phyloP scores from a whole-genome alignment of 2,888 invertebrate species.

The Punctoribates punctum region DNA sequence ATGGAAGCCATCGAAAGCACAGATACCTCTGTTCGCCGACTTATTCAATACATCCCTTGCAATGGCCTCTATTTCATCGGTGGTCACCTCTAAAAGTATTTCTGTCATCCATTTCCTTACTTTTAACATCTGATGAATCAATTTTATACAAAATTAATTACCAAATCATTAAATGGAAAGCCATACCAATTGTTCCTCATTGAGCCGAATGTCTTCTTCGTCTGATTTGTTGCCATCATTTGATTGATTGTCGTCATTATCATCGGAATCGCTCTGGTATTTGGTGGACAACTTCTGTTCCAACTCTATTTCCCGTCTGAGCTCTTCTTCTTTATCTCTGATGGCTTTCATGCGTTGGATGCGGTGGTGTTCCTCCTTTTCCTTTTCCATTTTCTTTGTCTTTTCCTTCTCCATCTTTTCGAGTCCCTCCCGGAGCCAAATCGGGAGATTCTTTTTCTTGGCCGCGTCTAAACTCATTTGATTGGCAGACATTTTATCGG shows the following conservation, averaged over 20 bases:
- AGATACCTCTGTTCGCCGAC: conserved; percentile 68
- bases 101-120: conserved; percentile 80
- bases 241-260: conserved; percentile 51
- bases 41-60: conserved; percentile 80
- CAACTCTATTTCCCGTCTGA: conserved; percentile 31
- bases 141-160: not conserved
- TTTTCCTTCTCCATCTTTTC: conserved; percentile 97
- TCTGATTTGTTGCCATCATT: conserved; percentile 57
- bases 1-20: conserved; percentile 11
- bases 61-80: conserved; percentile 76
- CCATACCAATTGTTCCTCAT: conserved; percentile 15
- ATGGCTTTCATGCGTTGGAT: conserved; percentile 56
- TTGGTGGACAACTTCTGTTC: not conserved
- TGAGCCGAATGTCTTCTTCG: conserved; percentile 24
- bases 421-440: conserved; percentile 94
- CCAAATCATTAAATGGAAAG: not conserved
- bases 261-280: conserved; percentile 8
- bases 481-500: not conserved
- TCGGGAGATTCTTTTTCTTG: conserved; percentile 84
- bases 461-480: conserved; percentile 63
- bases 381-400: conserved; percentile 75
- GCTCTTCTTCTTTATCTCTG: conserved; percentile 49
- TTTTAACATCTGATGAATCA: conserved; percentile 13
- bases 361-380: conserved; percentile 64
- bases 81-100: conserved; percentile 88